Conservation (phyloP, 1,140 invertebrate species). For the Cherax quadricarinatus region DNA sequence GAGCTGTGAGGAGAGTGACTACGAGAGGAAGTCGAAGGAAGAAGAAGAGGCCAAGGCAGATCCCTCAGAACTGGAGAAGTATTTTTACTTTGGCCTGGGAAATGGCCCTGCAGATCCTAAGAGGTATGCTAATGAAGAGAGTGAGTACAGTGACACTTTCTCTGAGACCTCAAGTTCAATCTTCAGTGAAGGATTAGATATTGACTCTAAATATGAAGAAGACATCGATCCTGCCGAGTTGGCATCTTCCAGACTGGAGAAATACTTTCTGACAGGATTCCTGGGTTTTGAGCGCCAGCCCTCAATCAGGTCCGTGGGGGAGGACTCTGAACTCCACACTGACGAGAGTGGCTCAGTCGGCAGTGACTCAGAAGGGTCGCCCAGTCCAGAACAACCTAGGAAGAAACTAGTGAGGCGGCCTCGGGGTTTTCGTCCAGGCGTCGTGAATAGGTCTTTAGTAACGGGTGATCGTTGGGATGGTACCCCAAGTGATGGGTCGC, state of each 20-base stretch:
- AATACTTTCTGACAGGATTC: slow-evolving; percentile 92
- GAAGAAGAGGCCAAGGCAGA: slow-evolving; percentile 75
- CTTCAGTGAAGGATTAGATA: slow-evolving; percentile 85
- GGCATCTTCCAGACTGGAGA: slow-evolving; percentile 90
- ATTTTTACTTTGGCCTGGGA: slow-evolving; percentile 91
- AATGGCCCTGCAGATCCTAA: slow-evolving; percentile 79
- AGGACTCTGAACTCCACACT: slow-evolving; percentile 76
- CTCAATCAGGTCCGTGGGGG: slow-evolving; percentile 71
- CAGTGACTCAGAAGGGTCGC: slow-evolving; percentile 89
- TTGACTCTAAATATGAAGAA: slow-evolving; percentile 72
- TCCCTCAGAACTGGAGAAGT: slow-evolving; percentile 91
- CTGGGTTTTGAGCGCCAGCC: slow-evolving; percentile 84
- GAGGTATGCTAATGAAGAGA: slow-evolving; percentile 76
- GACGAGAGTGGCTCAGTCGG: slow-evolving; percentile 90
- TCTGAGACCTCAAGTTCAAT: slow-evolving; percentile 91
- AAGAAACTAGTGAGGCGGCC: slow-evolving; percentile 86
- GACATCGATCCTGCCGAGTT: slow-evolving; percentile 82
- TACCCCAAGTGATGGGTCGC: slow-evolving; percentile 66
- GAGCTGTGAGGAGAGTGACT: slow-evolving; percentile 90
- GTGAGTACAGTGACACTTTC: slow-evolving; percentile 81
- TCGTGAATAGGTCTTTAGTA: slow-evolving; percentile 54
- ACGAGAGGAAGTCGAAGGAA: slow-evolving; percentile 82
- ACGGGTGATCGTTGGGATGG: slow-evolving; percentile 59
- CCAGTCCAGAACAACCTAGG: slow-evolving; percentile 87
- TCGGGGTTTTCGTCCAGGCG: slow-evolving; percentile 78